Conservation (phyloP, 2,113 vertebrate species). For the Semnornis frantzii region DNA sequence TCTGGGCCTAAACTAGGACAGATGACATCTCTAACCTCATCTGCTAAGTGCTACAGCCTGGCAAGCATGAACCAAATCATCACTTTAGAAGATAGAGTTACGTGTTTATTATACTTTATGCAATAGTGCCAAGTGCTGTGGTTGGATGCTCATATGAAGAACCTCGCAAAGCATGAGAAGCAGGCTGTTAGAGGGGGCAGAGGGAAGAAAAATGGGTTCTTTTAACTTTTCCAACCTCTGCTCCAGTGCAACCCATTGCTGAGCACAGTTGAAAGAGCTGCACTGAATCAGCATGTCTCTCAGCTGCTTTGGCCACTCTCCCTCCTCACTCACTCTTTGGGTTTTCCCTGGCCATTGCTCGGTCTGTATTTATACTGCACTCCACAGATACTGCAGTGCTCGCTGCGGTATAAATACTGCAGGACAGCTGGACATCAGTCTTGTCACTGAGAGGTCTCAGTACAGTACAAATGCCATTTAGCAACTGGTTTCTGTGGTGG, state of each 20-base stretch:
- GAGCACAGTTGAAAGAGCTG: conserved; percentile 40
- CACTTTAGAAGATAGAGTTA: neutral
- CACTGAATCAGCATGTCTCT: neutral
- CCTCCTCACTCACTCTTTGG: conserved; percentile 6
- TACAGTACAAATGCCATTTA: neutral
- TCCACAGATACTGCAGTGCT: conserved; percentile 16
- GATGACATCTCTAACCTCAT: neutral
- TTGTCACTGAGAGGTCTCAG: neutral
- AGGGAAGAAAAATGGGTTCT: accelerated
- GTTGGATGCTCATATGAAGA: neutral
- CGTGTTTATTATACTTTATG: neutral
- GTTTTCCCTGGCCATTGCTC: conserved; percentile 20
- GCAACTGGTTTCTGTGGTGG: neutral
- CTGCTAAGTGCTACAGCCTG: neutral
- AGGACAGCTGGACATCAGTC: neutral
- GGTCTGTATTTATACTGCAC: neutral
- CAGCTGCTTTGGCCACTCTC: conserved; percentile 52
- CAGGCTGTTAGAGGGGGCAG: neutral
- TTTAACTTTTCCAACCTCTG: neutral
- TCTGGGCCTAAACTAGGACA: neutral
- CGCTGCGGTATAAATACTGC: neutral
- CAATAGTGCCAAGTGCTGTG: accelerated
- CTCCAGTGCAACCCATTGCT: neutral
- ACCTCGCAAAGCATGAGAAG: neutral
- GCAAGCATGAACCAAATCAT: neutral